These are phyloP conservation scores for Linnaemya tessellans DNA, from an alignment of 2,888 invertebrate species.

Conservation along the genomic window DNA sequence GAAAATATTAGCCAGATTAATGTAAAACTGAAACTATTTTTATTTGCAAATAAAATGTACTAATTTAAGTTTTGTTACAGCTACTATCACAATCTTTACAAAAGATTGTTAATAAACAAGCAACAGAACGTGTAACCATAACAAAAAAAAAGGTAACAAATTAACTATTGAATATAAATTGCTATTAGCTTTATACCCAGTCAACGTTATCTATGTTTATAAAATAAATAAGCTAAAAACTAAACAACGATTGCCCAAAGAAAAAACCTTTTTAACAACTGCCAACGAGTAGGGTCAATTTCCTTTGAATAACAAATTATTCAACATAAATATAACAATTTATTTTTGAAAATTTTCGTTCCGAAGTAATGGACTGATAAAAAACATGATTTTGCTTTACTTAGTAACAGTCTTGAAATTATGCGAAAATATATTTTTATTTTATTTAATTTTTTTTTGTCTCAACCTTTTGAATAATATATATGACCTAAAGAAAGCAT, in stretches of 20 bases:
- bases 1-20: too few species aligned
- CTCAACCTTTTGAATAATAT: neutral
- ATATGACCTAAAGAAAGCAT: neutral
- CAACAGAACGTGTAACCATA: neutral
- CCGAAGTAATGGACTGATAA: neutral
- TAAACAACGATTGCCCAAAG: neutral
- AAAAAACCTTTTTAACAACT: neutral
- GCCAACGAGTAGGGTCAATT: neutral
- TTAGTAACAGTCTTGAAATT: neutral
- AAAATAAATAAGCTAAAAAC: neutral
- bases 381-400: neutral
- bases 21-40: too few species aligned
- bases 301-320: neutral
- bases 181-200: neutral
- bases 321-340: neutral
- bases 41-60: too few species aligned
- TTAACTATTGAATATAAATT: constrained; percentile 41
- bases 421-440: neutral
- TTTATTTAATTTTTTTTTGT: too few species aligned
- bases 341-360: neutral
- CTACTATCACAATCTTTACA: too few species aligned
- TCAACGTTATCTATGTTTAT: neutral
- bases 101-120: neutral
- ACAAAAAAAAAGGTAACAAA: neutral
- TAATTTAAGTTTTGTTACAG: too few species aligned